Percentiles rank a stretch among this genome's conserved stretches.
phyloP scores from a whole-genome alignment of 2,113 vertebrate genomes.

The Romanogobio albipinnatus region DNA sequence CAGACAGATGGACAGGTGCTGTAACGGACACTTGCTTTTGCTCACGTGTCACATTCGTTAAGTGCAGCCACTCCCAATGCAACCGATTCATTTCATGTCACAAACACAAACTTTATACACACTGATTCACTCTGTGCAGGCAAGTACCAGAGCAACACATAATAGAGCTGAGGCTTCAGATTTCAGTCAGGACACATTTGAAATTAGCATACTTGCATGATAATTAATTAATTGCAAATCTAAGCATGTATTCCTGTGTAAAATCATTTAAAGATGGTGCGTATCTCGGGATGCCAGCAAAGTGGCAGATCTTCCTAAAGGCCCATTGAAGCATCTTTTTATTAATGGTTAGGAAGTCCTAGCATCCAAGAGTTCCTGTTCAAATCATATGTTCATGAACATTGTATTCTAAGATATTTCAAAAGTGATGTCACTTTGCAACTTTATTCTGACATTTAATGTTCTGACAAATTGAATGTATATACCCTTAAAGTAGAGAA shows the following conservation, averaged over 20 bases:
- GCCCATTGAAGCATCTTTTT: neutral
- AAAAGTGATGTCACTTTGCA: neutral
- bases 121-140: neutral
- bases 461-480: neutral
- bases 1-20: constrained; percentile 66
- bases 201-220: neutral
- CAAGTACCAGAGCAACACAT: neutral
- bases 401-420: neutral
- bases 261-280: neutral
- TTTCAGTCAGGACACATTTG: neutral
- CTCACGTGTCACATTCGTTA: neutral
- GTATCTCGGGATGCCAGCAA: neutral
- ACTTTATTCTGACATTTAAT: neutral
- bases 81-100: neutral
- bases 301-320: neutral
- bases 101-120: neutral
- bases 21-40: constrained; percentile 70
- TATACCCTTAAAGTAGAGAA: neutral
- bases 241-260: neutral
- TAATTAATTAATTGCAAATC: neutral
- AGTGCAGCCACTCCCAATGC: neutral
- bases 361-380: neutral
- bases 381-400: neutral
- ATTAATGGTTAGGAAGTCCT: neutral
- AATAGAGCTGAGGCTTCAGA: neutral